Base-by-base conservation (phyloP, 30 jellyfish, hydroid and myxozoan genomes). In the Pseudorhiza aurosa region DNA sequence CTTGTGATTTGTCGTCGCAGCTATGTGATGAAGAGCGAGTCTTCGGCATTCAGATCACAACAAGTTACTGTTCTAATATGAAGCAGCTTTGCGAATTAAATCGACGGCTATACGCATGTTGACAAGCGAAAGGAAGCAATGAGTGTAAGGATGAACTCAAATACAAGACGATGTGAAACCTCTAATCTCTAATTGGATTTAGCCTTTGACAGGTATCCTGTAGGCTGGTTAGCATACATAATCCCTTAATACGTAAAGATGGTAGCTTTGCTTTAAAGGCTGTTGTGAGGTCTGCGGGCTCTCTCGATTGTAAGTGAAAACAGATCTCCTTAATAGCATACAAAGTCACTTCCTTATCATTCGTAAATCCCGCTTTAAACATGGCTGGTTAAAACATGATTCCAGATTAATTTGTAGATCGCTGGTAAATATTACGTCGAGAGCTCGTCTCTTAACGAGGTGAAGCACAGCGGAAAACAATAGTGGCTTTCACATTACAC, bases 271-370 rank as follows among this genome's bases (percentile, higher is more conserved):
- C 91, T 80, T 80, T 80, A 25, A 65, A 44, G 91, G 91, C 91
- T 71, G 91, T 80, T 65, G 91, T 80, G 91, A 80, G 91, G 91
- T 80, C 91, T 80, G 91, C 76, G 91, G 91, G 91, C 91, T 80
- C 37, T 65, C 71, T 80, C 91, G 84, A 80, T 80, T 80, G 91
- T 80, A 80, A 80, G 91, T 71, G 91, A 80, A 80, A 80, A 80
- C 77, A 80, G 91, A 80, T 80, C 91, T 80, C 58, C 84, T 80
- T 80, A 80, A 80, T 80, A 80, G 83, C 84, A 80, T 70, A 65
- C 83, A 80, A 80, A 80, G 91, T 80, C 91, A 80, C 91, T 80
- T 80, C 91, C 91, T 80, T 80, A 80, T 80, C 91, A 80, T 80
- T 80, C 81, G 77, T 65, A 80, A 80, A 80, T 80, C 91, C 91